Conservation (phyloP, 2,888 invertebrate genomes). For the Bugulina stolonifera region DNA sequence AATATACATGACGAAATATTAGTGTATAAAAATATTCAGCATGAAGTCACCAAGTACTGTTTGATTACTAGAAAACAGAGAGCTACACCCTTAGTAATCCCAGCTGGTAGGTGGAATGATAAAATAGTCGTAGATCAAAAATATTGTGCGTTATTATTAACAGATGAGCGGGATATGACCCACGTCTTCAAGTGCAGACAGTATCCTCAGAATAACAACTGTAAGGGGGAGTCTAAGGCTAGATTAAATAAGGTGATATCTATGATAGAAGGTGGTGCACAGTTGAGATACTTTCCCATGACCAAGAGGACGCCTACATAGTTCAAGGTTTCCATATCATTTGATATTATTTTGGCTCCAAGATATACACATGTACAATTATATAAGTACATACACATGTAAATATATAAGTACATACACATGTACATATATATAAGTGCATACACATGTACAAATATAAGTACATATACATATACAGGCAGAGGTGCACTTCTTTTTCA, state of each 20-base stretch:
- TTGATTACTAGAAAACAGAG: neutral
- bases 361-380: too few species aligned
- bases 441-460: too few species aligned
- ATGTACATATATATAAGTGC: too few species aligned
- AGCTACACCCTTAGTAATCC: neutral
- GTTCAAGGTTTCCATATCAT: too few species aligned
- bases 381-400: too few species aligned
- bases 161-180: slow-evolving; percentile 22
- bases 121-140: neutral
- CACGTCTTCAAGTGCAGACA: slow-evolving; percentile 17
- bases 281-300: neutral
- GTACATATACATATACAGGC: too few species aligned
- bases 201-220: slow-evolving; percentile 8
- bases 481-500: too few species aligned
- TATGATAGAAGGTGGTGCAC: slow-evolving; percentile 9
- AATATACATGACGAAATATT: neutral
- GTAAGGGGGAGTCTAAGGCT: neutral
- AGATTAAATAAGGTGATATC: neutral
- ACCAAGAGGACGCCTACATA: neutral
- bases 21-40: neutral
- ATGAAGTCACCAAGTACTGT: neutral
- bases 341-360: too few species aligned
- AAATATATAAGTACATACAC: too few species aligned
- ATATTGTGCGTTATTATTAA: neutral
- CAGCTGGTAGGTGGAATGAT: slow-evolving; percentile 7